Evolutionary conservation across 1,140 invertebrate genomes (phyloP).

Genomic region (Euglossa dilemma): DNA sequence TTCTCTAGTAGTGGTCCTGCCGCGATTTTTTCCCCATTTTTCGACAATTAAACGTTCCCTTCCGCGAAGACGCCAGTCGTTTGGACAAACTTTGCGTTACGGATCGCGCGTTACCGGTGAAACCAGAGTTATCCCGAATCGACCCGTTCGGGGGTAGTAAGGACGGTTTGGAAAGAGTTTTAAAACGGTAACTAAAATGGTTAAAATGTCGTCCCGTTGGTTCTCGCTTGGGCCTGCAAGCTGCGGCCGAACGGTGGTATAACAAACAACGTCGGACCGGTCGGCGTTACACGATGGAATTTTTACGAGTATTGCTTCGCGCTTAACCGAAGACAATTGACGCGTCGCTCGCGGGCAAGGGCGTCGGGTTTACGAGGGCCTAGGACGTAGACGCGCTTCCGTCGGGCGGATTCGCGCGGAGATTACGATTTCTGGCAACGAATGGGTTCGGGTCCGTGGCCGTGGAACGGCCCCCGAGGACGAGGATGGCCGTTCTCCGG

Average conservation of each 20-base stretch:
- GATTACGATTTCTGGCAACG: conserved; percentile 62
- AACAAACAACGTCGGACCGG: conserved; percentile 17
- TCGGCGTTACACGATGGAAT: neutral
- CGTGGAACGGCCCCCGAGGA: conserved; percentile 9
- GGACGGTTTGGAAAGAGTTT: no score
- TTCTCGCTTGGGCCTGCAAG: neutral
- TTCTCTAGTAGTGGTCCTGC: neutral
- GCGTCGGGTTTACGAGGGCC: conserved; percentile 53
- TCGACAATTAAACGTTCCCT: no score
- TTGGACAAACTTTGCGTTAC: no score
- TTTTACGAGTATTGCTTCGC: conserved; percentile 56
- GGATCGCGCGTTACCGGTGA: no score
- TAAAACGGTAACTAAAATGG: neutral
- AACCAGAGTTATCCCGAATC: no score
- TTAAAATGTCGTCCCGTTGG: conserved; percentile 1
- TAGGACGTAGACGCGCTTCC: conserved; percentile 23
- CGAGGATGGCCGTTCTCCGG: no score
- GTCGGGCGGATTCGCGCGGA: conserved; percentile 26
- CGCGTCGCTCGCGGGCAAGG: conserved; percentile 4
- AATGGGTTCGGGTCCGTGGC: conserved; percentile 15
- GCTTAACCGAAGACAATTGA: conserved; percentile 55
- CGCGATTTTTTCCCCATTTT: conserved; percentile 41
- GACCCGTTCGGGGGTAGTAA: no score
- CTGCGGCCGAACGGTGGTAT: conserved; percentile 4
- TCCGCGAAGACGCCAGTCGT: no score